A percentile compares a stretch with the other conserved stretches of the same genome.
Conservation (phyloP, 1,140 invertebrate species). For the Papilio glaucus region DNA sequence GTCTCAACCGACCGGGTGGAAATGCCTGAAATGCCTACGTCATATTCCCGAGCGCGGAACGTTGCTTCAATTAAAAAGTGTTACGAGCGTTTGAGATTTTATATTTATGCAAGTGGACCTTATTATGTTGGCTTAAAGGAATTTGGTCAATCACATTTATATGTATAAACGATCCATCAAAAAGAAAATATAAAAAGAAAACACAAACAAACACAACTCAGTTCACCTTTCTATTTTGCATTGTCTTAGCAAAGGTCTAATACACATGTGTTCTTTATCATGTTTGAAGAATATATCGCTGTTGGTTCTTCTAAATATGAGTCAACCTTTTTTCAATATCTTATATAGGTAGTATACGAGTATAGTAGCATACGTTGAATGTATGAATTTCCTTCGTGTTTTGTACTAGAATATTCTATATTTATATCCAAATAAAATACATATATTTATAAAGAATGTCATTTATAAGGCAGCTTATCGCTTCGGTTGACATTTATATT, state of each 20-base stretch:
- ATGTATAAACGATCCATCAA: no score
- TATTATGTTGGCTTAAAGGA: neutral
- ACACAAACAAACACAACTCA: neutral
- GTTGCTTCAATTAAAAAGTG: constrained; percentile 22
- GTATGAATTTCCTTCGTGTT: neutral
- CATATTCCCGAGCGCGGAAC: constrained; percentile 18
- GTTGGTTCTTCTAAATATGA: no score
- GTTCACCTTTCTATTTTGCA: neutral
- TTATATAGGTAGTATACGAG: no score
- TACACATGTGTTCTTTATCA: no score
- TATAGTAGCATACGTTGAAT: no score
- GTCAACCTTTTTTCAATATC: no score
- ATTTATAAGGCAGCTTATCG: neutral
- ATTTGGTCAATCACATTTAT: neutral
- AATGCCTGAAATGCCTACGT: constrained; percentile 39
- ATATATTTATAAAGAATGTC: neutral
- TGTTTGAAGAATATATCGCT: no score
- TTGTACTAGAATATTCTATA: neutral
- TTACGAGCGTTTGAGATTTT: constrained; percentile 2
- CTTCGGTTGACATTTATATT: neutral
- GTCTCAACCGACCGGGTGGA: constrained; percentile 29
- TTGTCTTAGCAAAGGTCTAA: neutral
- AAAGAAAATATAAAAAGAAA: neutral
- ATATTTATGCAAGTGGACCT: neutral
- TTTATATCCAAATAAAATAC: neutral